Evolutionary conservation across 1,140 invertebrate species (phyloP).

Genomic region (Leptopilina clavipes): DNA sequence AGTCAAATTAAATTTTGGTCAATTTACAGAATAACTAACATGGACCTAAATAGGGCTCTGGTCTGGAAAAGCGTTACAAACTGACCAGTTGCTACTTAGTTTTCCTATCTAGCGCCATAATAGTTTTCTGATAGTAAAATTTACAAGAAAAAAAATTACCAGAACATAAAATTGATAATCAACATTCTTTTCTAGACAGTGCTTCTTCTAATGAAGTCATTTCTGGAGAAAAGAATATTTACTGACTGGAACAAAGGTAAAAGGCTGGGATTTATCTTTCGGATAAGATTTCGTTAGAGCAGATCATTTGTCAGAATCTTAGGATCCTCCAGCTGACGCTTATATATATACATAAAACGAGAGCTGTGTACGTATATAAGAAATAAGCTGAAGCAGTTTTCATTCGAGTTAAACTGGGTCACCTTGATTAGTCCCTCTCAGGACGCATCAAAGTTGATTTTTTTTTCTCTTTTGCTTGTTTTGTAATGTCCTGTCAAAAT

Average conservation of each 20-base stretch:
- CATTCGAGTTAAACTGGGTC: background rate
- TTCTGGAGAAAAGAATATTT: background rate
- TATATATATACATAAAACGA: background rate
- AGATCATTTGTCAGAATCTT: conserved; percentile 27
- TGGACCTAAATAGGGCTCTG: too few relatives aligned
- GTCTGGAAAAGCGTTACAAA: too few relatives aligned
- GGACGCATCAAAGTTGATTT: background rate
- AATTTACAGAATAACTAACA: too few relatives aligned
- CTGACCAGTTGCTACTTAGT: too few relatives aligned
- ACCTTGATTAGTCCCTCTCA: conserved; percentile 21
- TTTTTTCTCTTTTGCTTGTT: background rate
- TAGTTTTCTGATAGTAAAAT: too few relatives aligned
- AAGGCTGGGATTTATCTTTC: background rate
- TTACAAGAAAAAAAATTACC: too few relatives aligned
- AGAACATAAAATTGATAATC: too few relatives aligned
- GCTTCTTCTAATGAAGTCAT: background rate
- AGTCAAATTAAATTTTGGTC: too few relatives aligned
- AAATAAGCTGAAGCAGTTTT: too few relatives aligned
- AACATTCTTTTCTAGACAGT: too few relatives aligned
- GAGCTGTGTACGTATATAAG: background rate
- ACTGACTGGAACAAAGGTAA: background rate
- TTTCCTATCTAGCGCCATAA: too few relatives aligned
- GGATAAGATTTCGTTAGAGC: conserved; percentile 3
- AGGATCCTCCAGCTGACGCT: conserved; percentile 8
- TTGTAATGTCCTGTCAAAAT: background rate